Base-by-base conservation (phyloP, 1,140 invertebrate species). In the Paralvinella palmiformis region DNA sequence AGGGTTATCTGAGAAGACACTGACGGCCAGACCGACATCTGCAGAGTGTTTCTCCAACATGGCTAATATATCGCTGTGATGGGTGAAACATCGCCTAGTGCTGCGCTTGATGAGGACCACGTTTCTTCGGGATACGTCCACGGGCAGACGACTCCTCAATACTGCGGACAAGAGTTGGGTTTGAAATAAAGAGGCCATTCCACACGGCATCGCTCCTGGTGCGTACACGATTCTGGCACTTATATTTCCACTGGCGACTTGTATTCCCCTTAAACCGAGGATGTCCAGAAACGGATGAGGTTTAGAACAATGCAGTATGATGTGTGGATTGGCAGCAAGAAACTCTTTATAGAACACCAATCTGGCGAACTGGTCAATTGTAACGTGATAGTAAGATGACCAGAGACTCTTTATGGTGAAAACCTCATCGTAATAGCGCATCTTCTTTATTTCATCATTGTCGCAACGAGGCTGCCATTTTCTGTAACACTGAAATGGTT, bases 341-440 rank as follows among this genome's bases (percentile, higher is more conserved):
- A 63, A 63, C 5, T 63, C 32, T n/a, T 55, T 13, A 32, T 29
- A 63, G 22, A 56, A 22, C 10, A 32, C 22, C 1, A 36, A 17
- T 17, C 61, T 53, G 22, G 61, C 45, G 24, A 63, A 55, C 31
- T 35, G 29, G 27, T 63, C 61, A 33, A 63, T 31, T 24, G 50
- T 55, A 24, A 31, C 24, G 22, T 63, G 61, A 22, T 48, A 63
- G 27, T n/a, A 33, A 20, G 1, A 1, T 2, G 37, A 45, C 61
- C 61, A 63, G 10, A 20, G 33, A 15, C 55, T 45, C 1, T 37
- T 22, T 3, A 63, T 36, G 36, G 33, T 20, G 17, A 63, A 58
- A 5, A 63, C 61, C 55, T 53, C 61, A 5, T 53, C 22, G 31
- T 32, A 52, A 4, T 53, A 15, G n/a, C n/a, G n/a, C n/a, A n/a